phyloP scores from a whole-genome alignment of 2,888 invertebrate species.

The Schizotus pectinicornis region DNA sequence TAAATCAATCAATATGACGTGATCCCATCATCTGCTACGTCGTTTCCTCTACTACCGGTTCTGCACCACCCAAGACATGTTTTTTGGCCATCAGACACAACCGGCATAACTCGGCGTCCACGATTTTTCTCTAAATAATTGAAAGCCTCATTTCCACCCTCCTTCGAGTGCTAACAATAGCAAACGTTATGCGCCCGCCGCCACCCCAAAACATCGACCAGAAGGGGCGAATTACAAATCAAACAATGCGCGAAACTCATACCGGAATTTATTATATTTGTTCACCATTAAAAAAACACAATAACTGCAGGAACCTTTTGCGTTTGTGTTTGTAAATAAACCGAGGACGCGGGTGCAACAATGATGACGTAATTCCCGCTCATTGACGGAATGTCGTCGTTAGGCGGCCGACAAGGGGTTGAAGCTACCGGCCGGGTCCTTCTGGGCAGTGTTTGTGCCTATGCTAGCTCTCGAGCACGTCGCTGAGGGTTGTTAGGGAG shows the following conservation, averaged over 20 bases:
- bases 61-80: neutral
- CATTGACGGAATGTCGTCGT: too few species aligned
- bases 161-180: too few species aligned
- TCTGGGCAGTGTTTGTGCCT: constrained; percentile 35
- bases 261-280: constrained; percentile 40
- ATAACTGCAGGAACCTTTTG: too few species aligned
- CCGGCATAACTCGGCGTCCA: constrained; percentile 9
- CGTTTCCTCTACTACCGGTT: constrained; percentile 39
- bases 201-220: too few species aligned
- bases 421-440: neutral
- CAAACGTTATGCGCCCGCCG: too few species aligned
- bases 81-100: too few species aligned
- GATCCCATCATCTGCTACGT: constrained; percentile 28
- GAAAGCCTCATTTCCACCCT: too few species aligned
- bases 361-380: too few species aligned
- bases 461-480: constrained; percentile 43
- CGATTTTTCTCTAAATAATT: constrained; percentile 30
- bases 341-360: too few species aligned
- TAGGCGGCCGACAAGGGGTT: too few species aligned
- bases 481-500: constrained; percentile 43
- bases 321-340: too few species aligned
- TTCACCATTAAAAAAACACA: constrained; percentile 29
- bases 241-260: constrained; percentile 38
- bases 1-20: constrained; percentile 21
- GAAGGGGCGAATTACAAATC: constrained; percentile 22